Evolutionary conservation across 1,140 invertebrate species (phyloP).

Genomic region (Octopus sinensis): DNA sequence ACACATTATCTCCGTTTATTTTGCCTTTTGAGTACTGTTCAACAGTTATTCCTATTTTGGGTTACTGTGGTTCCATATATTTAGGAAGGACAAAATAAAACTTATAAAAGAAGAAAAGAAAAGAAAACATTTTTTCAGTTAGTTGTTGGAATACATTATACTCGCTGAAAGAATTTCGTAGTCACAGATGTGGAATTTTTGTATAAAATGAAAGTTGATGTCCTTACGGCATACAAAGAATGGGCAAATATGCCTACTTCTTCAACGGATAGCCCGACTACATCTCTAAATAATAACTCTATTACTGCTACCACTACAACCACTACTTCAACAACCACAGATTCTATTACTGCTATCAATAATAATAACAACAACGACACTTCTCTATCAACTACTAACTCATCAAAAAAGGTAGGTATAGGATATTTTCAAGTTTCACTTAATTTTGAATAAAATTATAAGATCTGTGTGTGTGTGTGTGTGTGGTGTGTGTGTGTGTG

Average conservation of each 20-base stretch:
- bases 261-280: neutral
- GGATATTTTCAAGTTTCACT: no score
- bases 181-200: neutral
- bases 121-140: no score
- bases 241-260: slow-evolving; percentile 10
- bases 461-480: no score
- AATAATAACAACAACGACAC: neutral
- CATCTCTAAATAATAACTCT: neutral
- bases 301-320: neutral
- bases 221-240: slow-evolving; percentile 9
- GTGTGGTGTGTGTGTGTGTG: no score
- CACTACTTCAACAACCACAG: neutral
- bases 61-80: no score
- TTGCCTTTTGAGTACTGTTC: no score
- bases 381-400: neutral
- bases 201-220: slow-evolving; percentile 8
- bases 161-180: neutral
- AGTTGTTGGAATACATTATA: no score
- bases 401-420: neutral
- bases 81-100: no score
- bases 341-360: neutral
- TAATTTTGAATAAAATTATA: no score
- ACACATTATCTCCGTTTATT: no score
- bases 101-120: no score
- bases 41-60: no score